Percentiles rank a stretch among this genome's conserved stretches.
Conservation (phyloP, 2,797 vertebrate species). For the Esox masquinongy region DNA sequence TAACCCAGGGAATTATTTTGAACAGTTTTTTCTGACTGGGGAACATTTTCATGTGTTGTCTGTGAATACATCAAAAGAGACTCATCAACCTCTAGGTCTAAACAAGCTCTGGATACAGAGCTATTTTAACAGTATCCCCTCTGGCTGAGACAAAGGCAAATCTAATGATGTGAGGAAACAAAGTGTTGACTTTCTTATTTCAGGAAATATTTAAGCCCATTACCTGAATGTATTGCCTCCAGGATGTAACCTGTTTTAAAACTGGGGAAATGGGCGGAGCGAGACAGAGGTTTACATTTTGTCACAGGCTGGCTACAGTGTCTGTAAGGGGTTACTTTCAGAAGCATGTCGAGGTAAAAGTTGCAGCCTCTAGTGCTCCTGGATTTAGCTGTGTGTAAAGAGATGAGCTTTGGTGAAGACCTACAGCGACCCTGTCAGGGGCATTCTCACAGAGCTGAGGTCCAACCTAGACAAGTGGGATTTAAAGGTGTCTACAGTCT, state of each 20-base stretch:
- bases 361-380: background rate
- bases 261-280: background rate
- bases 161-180: background rate
- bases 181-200: background rate
- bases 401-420: constrained; percentile 4
- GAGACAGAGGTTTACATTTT: background rate
- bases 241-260: background rate
- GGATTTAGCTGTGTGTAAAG: background rate
- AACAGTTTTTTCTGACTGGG: background rate
- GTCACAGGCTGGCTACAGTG: background rate
- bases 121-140: background rate
- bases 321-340: background rate
- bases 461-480: background rate
- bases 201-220: background rate
- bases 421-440: constrained; percentile 5
- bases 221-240: background rate
- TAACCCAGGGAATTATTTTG: background rate
- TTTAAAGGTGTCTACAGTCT: background rate
- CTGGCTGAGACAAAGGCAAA: background rate
- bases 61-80: background rate
- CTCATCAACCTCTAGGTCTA: background rate
- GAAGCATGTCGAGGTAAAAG: background rate
- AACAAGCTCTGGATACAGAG: background rate
- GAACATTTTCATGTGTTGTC: background rate
- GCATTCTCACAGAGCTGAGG: background rate